Evolutionary conservation across 2,113 vertebrate genomes (phyloP).

Genomic region (Centropus bengalensis): DNA sequence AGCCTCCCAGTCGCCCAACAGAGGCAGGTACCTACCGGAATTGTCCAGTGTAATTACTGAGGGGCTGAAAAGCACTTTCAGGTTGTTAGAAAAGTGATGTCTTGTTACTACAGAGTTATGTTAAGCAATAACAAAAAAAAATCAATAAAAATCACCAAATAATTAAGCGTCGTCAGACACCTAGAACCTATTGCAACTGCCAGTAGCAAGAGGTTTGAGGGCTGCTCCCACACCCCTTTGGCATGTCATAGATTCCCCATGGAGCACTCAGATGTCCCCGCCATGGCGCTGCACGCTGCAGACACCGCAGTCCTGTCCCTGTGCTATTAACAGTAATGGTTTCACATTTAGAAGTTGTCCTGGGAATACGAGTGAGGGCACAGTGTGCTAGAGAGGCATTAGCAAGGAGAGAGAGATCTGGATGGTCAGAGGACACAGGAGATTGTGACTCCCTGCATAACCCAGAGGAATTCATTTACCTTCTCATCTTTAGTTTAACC

Average conservation of each 20-base stretch:
- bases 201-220: conserved; percentile 17
- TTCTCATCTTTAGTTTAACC: neutral
- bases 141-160: conserved; percentile 45
- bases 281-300: neutral
- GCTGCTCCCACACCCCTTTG: neutral
- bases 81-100: neutral
- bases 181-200: neutral
- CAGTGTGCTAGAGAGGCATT: neutral
- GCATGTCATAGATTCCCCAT: neutral
- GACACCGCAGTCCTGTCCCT: neutral
- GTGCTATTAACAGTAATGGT: neutral
- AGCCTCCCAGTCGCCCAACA: neutral
- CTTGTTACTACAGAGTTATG: neutral
- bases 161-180: conserved; percentile 16
- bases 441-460: neutral
- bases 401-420: neutral
- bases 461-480: neutral
- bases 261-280: neutral
- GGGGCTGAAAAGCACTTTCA: neutral
- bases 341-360: neutral
- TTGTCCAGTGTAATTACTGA: neutral
- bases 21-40: neutral
- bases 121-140: neutral
- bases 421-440: neutral
- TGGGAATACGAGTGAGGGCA: conserved; percentile 5